phyloP scores from a whole-genome alignment of 2,113 vertebrate species.

The Entomyzon cyanotis region DNA sequence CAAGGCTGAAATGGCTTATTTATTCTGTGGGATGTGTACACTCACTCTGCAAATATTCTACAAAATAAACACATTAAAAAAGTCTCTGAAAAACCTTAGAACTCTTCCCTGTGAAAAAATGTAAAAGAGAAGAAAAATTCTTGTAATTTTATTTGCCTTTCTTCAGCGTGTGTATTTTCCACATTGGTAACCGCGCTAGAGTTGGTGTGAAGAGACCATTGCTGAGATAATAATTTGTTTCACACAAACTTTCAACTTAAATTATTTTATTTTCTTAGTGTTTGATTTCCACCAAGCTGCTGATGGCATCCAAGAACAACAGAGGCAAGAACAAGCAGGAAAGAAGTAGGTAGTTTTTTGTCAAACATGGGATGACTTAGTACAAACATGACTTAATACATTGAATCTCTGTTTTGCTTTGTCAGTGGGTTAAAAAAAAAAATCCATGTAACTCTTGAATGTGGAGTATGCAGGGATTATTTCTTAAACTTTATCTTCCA shows the following conservation, averaged over 20 bases:
- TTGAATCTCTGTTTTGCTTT: neutral
- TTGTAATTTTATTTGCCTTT: neutral
- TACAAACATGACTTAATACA: neutral
- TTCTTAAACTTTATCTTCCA: neutral
- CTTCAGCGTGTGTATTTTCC: neutral
- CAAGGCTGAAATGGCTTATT: neutral
- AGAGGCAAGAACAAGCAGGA: slow-evolving; percentile 95
- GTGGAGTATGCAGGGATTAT: neutral
- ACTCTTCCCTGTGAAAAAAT: neutral
- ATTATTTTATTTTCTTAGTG: slow-evolving; percentile 78
- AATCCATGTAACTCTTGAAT: neutral
- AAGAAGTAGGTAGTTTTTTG: slow-evolving; percentile 86
- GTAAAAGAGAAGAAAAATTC: neutral
- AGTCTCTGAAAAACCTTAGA: neutral
- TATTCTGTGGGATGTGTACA: neutral
- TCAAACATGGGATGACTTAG: neutral
- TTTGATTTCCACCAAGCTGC: slow-evolving; percentile 99
- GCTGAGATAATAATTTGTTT: neutral
- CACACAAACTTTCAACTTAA: neutral
- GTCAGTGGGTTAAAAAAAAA: neutral
- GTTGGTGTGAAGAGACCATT: neutral
- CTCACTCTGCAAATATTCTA: neutral
- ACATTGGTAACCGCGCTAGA: neutral
- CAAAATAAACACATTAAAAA: neutral
- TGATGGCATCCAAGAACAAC: slow-evolving; percentile 95